Percentiles rank a stretch among this genome's conserved stretches.
Evolutionary conservation across 2,888 invertebrate species (phyloP).

Genomic region (Quadriops clusia): DNA sequence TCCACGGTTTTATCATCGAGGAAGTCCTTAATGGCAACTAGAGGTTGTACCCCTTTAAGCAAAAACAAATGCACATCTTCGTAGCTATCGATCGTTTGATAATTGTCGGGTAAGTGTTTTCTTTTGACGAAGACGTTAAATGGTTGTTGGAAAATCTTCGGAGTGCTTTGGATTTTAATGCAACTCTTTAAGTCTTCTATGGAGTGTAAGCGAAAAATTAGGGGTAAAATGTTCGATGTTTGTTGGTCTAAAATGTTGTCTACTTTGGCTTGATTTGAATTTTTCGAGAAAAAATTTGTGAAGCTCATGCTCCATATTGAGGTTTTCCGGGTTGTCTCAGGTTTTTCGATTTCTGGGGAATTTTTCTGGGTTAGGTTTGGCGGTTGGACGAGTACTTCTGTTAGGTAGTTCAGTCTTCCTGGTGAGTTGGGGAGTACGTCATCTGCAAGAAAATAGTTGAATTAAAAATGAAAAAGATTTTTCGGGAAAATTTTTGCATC

Average conservation of each 20-base stretch:
- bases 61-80: constrained; percentile 17
- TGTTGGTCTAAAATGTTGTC: constrained; percentile 12
- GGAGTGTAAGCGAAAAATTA: constrained; percentile 21
- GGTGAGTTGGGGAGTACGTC: constrained; percentile 41
- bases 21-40: constrained; percentile 12
- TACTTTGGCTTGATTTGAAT: constrained; percentile 7
- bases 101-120: constrained; percentile 21
- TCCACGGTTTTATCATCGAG: constrained; percentile 9
- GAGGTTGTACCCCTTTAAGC: constrained; percentile 19
- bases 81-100: constrained; percentile 12
- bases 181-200: constrained; percentile 13
- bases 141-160: constrained; percentile 21
- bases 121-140: constrained; percentile 34
- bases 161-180: constrained; percentile 11
- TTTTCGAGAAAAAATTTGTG: not conserved
- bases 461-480: constrained; percentile 9
- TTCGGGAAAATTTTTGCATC: too few species aligned
- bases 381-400: constrained; percentile 36
- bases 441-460: constrained; percentile 30
- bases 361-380: constrained; percentile 15
- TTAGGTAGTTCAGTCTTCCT: constrained; percentile 46
- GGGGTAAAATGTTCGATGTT: constrained; percentile 10
- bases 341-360: too few species aligned
- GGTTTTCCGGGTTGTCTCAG: too few species aligned
- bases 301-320: constrained; percentile 9